Conservation (phyloP, 2,797 vertebrate species). For the Phyllotis vaccarum region DNA sequence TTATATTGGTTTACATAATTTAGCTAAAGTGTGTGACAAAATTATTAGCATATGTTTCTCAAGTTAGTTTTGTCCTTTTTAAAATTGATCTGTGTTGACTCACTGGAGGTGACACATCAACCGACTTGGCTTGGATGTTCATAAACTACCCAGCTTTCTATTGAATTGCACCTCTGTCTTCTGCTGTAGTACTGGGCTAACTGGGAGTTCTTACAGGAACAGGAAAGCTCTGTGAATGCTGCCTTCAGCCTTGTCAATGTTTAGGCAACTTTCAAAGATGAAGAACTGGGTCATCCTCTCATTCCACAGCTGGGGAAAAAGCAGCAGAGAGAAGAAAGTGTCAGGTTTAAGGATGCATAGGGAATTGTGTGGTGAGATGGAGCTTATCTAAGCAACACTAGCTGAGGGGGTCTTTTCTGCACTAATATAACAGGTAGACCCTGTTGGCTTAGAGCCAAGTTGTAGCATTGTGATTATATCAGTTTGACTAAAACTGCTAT, state of each 20-base stretch:
- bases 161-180: not conserved
- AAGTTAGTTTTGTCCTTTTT: not conserved
- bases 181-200: not conserved
- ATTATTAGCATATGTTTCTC: not conserved
- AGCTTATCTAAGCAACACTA: not conserved
- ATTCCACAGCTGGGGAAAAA: not conserved
- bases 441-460: not conserved
- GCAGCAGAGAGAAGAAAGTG: not conserved
- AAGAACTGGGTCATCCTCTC: not conserved
- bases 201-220: not conserved
- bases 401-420: not conserved
- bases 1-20: not conserved
- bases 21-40: not conserved
- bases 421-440: not conserved
- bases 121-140: not conserved
- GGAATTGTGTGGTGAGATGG: not conserved
- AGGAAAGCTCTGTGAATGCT: not conserved
- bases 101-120: not conserved
- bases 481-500: not conserved
- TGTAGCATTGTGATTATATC: not conserved
- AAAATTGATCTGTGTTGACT: not conserved
- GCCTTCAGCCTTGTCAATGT: not conserved
- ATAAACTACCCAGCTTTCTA: not conserved
- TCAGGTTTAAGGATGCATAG: not conserved
- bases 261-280: not conserved